A percentile compares a stretch with the other conserved stretches of the same genome.
Conservation (phyloP, 2,113 vertebrate genomes). For the Psammodynastes pulverulentus region DNA sequence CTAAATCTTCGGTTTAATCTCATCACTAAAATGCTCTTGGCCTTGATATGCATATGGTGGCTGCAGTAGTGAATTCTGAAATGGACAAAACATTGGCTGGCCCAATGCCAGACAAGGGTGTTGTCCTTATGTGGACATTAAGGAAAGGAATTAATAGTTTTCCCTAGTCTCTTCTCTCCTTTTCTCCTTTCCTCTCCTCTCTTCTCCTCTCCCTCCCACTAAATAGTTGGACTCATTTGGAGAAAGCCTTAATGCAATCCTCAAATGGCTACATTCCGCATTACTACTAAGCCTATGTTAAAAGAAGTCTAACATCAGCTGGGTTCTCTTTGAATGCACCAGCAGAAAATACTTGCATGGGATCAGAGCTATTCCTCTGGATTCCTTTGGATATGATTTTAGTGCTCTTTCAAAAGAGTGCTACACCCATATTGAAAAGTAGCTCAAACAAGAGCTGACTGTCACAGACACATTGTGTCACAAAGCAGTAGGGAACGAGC, state of each 20-base stretch:
- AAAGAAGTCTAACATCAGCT: background rate
- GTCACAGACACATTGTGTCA: background rate
- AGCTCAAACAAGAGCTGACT: background rate
- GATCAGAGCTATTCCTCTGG: background rate
- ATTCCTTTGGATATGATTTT: background rate
- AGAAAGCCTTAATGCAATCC: background rate
- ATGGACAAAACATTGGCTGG: background rate
- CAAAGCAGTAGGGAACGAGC: background rate
- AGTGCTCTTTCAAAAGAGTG: background rate
- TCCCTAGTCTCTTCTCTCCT: no score
- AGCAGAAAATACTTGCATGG: background rate
- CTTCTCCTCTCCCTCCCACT: no score
- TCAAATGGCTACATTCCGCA: background rate
- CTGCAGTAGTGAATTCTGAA: background rate
- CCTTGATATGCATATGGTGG: background rate
- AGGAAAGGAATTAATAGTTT: no score
- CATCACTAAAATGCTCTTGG: background rate
- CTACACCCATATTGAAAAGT: background rate
- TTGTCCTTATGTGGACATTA: no score
- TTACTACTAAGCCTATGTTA: background rate
- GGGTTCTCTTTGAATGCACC: background rate
- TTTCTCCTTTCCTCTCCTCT: no score
- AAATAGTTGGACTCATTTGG: background rate
- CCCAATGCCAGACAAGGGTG: no score
- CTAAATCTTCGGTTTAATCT: background rate